phyloP scores from a whole-genome alignment of 1,140 invertebrate species.

The Trialeurodes vaporariorum region DNA sequence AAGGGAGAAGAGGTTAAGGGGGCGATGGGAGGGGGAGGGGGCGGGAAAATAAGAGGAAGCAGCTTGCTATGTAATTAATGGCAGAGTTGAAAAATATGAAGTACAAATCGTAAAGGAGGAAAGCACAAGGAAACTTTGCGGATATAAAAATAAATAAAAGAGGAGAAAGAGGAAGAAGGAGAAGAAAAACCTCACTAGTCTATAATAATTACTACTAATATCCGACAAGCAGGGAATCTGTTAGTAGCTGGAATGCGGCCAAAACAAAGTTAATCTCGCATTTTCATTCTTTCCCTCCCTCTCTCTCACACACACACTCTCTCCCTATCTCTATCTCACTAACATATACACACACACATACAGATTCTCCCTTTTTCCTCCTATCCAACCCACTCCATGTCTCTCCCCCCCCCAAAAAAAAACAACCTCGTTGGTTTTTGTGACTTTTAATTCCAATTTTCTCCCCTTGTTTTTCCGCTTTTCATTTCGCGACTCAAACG shows the following conservation, averaged over 20 bases:
- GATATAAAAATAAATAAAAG: too few relatives aligned
- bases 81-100: not conserved
- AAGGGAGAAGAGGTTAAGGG: too few relatives aligned
- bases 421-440: too few relatives aligned
- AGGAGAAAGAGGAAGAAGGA: too few relatives aligned
- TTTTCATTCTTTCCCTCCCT: not conserved
- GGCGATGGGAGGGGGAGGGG: too few relatives aligned
- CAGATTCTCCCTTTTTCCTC: too few relatives aligned
- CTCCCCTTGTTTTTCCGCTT: not conserved
- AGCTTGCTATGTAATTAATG: not conserved
- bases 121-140: not conserved
- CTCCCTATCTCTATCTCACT: too few relatives aligned
- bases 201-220: not conserved
- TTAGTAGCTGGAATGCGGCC: not conserved
- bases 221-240: not conserved
- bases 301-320: not conserved
- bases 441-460: not conserved
- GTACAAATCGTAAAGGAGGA: not conserved
- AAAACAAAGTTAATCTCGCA: not conserved
- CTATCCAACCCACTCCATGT: too few relatives aligned
- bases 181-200: not conserved
- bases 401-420: too few relatives aligned
- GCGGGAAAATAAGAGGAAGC: too few relatives aligned
- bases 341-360: too few relatives aligned
- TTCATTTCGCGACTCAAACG: not conserved